Evolutionary conservation across 2,113 vertebrate genomes (phyloP).

Genomic region (Solenodon paradoxus): DNA sequence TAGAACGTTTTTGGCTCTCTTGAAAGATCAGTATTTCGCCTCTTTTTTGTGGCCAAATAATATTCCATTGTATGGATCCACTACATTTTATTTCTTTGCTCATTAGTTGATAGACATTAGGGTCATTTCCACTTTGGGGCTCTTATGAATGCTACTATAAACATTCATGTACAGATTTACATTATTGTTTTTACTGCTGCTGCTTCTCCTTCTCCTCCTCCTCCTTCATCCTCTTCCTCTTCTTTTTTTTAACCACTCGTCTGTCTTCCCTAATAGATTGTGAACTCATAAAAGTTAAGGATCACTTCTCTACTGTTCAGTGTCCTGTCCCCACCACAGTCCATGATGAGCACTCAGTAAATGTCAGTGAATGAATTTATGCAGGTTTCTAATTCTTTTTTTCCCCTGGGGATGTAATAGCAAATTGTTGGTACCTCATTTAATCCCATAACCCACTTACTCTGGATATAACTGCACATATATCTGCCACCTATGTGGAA

Average conservation of each 20-base stretch:
- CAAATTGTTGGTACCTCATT: constrained; percentile 16
- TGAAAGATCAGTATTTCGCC: constrained; percentile 30
- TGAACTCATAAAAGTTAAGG: constrained; percentile 8
- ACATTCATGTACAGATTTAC: neutral
- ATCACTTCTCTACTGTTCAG: neutral
- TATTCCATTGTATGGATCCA: neutral
- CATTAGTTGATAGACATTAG: neutral
- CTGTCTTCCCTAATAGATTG: constrained; percentile 9
- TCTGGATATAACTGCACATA: neutral
- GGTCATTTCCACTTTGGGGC: neutral
- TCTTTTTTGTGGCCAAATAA: constrained; percentile 40
- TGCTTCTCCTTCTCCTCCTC: no score
- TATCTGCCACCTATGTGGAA: neutral
- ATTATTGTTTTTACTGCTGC: constrained; percentile 18
- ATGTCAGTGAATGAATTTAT: constrained; percentile 13
- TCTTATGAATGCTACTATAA: neutral
- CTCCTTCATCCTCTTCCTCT: no score
- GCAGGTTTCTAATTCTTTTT: neutral
- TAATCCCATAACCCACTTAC: neutral
- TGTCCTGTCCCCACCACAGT: neutral
- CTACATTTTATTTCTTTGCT: constrained; percentile 10
- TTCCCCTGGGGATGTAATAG: neutral
- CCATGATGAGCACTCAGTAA: neutral
- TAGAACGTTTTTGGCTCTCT: neutral
- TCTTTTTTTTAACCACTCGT: neutral